phyloP scores from a whole-genome alignment of 2,113 vertebrate genomes.

The Sphaerodactylus townsendi region DNA sequence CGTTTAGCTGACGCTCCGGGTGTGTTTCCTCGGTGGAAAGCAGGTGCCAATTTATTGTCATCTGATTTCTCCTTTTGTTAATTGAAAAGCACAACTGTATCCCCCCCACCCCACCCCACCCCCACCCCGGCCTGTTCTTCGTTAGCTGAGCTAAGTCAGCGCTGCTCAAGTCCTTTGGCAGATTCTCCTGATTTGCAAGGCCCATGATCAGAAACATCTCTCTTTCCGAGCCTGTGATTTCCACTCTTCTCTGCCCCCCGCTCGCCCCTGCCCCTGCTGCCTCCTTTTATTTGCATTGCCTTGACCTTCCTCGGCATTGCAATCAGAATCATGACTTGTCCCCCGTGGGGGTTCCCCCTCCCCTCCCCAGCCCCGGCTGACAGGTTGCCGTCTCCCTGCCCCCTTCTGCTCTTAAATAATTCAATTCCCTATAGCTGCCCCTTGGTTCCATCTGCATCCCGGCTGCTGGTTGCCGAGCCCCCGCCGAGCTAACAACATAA shows the following conservation, averaged over 20 bases:
- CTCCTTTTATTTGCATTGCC: neutral
- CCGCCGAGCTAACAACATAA: conserved; percentile 32
- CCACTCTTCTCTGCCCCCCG: neutral
- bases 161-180: neutral
- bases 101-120: too few relatives aligned
- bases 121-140: too few relatives aligned
- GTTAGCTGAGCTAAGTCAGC: neutral
- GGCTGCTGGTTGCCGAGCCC: conserved; percentile 16
- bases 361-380: conserved; percentile 1
- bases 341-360: conserved; percentile 17
- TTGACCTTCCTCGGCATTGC: conserved; percentile 22
- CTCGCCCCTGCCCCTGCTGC: too few relatives aligned
- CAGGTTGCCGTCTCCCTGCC: conserved; percentile 24
- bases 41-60: too few relatives aligned
- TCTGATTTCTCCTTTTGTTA: too few relatives aligned
- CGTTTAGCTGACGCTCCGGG: too few relatives aligned
- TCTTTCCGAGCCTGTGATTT: neutral
- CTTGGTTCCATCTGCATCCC: conserved; percentile 33
- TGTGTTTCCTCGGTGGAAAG: too few relatives aligned
- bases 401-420: conserved; percentile 22
- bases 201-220: neutral
- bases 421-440: conserved; percentile 18
- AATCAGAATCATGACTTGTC: conserved; percentile 27
- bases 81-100: neutral
- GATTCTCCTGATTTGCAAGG: neutral